These are phyloP conservation scores for Opisthocomus hoazin DNA, from an alignment of 2,113 vertebrate genomes.

Conservation along the genomic window DNA sequence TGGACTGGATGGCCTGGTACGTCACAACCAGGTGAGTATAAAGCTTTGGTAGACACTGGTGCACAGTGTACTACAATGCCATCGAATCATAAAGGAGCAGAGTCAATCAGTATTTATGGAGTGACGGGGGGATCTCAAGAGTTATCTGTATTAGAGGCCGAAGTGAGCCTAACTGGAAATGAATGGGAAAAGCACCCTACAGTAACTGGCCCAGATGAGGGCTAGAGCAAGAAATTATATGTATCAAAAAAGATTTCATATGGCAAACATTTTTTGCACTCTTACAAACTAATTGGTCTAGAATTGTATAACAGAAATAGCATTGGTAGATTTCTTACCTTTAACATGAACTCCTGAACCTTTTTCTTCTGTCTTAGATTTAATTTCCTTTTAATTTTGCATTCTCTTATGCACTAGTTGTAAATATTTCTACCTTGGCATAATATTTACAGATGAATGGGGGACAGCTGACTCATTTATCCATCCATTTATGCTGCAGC, in stretches of 20 bases:
- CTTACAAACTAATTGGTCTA: background rate
- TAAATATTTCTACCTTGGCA: background rate
- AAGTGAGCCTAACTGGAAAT: no score
- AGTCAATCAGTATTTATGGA: no score
- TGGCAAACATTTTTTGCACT: background rate
- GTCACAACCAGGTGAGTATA: no score
- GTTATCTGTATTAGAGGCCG: no score
- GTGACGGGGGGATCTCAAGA: no score
- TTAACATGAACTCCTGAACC: background rate
- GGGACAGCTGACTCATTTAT: background rate
- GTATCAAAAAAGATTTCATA: background rate
- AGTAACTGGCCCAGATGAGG: no score
- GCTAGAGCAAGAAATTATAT: background rate
- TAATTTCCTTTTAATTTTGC: background rate
- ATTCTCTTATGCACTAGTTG: background rate
- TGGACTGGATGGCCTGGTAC: no score
- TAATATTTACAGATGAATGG: background rate
- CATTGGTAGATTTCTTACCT: background rate
- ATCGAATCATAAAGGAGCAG: no score
- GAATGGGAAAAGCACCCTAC: no score
- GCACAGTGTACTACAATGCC: no score
- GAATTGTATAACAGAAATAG: background rate
- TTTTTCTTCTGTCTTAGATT: background rate
- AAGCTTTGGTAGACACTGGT: no score
- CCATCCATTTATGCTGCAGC: background rate